Percentiles rank a stretch among this genome's conserved stretches.
These are phyloP conservation scores for Drosophila grimshawi DNA, from an alignment of 1,140 invertebrate genomes.

Conservation along the genomic window DNA sequence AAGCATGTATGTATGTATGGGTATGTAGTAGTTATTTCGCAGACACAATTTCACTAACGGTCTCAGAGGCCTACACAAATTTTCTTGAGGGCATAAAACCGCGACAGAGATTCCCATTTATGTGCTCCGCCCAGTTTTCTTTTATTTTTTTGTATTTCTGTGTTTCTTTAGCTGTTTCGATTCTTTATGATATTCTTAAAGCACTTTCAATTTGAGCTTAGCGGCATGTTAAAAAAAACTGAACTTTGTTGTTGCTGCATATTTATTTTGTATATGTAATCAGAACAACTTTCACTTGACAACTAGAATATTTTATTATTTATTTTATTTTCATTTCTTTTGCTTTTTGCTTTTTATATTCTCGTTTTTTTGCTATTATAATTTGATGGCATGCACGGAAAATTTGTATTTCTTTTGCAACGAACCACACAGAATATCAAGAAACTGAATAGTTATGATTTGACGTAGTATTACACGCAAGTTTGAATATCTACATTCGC, in stretches of 20 bases:
- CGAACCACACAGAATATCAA: slow-evolving; percentile 15
- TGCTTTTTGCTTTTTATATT: background rate
- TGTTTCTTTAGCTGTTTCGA: background rate
- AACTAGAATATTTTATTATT: slow-evolving; percentile 9
- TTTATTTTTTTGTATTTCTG: slow-evolving; percentile 12
- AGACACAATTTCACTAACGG: slow-evolving; percentile 31
- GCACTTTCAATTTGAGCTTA: slow-evolving; percentile 18
- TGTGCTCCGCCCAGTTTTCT: slow-evolving; percentile 9
- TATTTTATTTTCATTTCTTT: background rate
- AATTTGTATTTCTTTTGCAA: slow-evolving; percentile 36
- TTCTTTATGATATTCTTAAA: slow-evolving; percentile 16
- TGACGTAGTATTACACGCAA: slow-evolving; percentile 33
- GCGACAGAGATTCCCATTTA: slow-evolving; percentile 23
- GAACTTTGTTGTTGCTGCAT: background rate
- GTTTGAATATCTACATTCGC: slow-evolving; percentile 14
- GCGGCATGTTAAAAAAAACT: background rate
- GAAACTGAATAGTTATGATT: slow-evolving; percentile 28
- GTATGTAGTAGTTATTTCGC: background rate
- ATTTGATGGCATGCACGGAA: slow-evolving; percentile 29
- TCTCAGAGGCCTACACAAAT: slow-evolving; percentile 1
- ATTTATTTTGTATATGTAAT: background rate
- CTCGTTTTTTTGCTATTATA: slow-evolving; percentile 13
- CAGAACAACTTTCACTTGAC: slow-evolving; percentile 23
- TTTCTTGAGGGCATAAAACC: slow-evolving; percentile 15
- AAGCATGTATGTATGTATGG: background rate